A percentile compares a stretch with the other conserved stretches of the same genome.
These are phyloP conservation scores for Thymelicus acteon DNA, from an alignment of 2,888 invertebrate genomes.

Conservation along the genomic window DNA sequence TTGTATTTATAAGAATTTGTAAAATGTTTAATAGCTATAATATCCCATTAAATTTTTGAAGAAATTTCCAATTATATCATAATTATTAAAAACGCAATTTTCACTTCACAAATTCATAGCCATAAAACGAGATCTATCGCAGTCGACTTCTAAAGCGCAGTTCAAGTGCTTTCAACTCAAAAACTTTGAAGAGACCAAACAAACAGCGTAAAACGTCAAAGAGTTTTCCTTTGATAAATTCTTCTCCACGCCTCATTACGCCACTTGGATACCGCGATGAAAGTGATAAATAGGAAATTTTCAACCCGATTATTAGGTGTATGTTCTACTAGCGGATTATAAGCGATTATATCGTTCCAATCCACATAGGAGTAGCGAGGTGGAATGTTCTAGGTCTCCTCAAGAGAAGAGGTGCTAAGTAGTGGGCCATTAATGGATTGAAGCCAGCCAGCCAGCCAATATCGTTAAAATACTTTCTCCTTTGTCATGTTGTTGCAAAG, in stretches of 20 bases:
- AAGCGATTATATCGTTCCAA: too few species aligned
- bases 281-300: slow-evolving; percentile 7
- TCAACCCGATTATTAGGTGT: not conserved
- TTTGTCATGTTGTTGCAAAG: too few species aligned
- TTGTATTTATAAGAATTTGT: too few species aligned
- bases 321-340: not conserved
- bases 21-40: too few species aligned
- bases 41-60: too few species aligned
- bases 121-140: not conserved
- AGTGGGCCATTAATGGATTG: too few species aligned
- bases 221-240: slow-evolving; percentile 16
- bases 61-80: too few species aligned
- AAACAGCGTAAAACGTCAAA: slow-evolving; percentile 5
- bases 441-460: too few species aligned
- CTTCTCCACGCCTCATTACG: slow-evolving; percentile 18
- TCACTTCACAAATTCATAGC: not conserved
- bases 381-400: too few species aligned
- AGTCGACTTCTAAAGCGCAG: slow-evolving; percentile 7
- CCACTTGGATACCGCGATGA: slow-evolving; percentile 14
- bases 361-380: too few species aligned
- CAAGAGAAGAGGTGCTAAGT: too few species aligned
- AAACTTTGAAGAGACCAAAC: slow-evolving; percentile 13
- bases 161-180: slow-evolving; percentile 1
- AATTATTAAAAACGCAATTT: not conserved
- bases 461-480: too few species aligned